Conservation (phyloP, 2,888 invertebrate species). For the Lasioglossum lativentre region DNA sequence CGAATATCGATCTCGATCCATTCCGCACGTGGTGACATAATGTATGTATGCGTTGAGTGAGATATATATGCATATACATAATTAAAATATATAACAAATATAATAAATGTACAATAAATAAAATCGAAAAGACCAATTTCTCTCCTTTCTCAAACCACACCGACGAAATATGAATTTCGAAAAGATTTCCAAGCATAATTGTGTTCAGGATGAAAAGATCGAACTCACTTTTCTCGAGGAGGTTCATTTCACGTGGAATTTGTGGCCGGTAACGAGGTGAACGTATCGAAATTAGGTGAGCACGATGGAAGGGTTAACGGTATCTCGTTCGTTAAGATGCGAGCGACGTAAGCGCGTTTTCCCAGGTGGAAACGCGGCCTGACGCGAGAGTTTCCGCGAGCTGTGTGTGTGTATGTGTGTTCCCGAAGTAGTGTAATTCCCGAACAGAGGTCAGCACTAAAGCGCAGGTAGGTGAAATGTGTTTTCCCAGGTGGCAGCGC, state of each 20-base stretch:
- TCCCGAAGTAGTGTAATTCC: not conserved
- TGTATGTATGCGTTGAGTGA: too few species aligned
- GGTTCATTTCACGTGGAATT: not conserved
- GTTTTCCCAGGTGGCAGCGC: not conserved
- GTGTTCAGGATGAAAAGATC: not conserved
- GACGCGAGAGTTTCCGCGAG: not conserved
- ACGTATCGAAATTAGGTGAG: not conserved
- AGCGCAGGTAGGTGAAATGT: not conserved
- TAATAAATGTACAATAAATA: too few species aligned
- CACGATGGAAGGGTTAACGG: not conserved
- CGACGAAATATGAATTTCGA: not conserved
- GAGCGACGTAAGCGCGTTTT: not conserved
- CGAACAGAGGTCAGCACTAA: constrained; percentile 9
- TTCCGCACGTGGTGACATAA: too few species aligned
- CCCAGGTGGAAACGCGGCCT: not conserved
- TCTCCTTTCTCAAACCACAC: too few species aligned
- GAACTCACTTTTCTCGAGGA: not conserved
- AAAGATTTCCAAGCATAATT: not conserved
- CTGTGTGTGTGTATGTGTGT: not conserved
- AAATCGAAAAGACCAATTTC: too few species aligned
- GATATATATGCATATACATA: too few species aligned
- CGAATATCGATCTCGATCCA: too few species aligned
- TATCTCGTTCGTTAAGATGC: not conserved
- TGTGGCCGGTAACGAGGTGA: not conserved
- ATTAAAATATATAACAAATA: too few species aligned